These are phyloP conservation scores for Spea hammondii DNA, from an alignment of 2,797 vertebrate genomes.

Conservation along the genomic window DNA sequence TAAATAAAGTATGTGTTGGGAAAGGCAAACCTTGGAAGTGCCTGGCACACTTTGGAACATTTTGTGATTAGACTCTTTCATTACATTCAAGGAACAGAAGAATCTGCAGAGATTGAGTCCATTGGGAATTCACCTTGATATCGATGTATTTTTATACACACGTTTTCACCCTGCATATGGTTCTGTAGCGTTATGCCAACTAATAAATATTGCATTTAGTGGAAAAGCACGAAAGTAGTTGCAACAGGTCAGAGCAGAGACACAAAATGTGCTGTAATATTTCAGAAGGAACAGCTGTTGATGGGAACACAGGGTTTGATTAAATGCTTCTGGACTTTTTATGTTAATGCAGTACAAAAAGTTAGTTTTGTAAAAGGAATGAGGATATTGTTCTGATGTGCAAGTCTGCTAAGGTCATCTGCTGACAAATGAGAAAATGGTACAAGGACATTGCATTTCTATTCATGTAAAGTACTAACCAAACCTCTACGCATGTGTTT, in stretches of 20 bases:
- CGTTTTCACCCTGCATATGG: slow-evolving; percentile 11
- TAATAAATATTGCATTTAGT: slow-evolving; percentile 27
- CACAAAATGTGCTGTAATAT: slow-evolving; percentile 19
- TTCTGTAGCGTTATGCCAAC: slow-evolving; percentile 2
- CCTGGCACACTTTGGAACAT: not conserved
- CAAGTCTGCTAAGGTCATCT: not conserved
- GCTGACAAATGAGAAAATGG: too few species aligned
- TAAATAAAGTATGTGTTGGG: not conserved
- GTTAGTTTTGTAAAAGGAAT: slow-evolving; percentile 18
- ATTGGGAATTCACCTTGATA: not conserved
- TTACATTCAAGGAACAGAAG: not conserved
- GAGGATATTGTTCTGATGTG: not conserved
- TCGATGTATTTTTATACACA: slow-evolving; percentile 10
- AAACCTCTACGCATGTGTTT: too few species aligned
- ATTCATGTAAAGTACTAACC: too few species aligned
- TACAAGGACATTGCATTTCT: too few species aligned
- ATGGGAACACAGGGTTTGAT: slow-evolving; percentile 28
- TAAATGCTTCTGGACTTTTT: not conserved
- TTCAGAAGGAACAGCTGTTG: not conserved
- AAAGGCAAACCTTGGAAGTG: too few species aligned
- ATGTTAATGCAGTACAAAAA: slow-evolving; percentile 16
- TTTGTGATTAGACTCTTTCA: not conserved
- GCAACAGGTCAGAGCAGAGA: slow-evolving; percentile 32
- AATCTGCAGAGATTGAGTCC: not conserved
- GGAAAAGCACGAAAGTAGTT: not conserved